Percentiles rank a stretch among this genome's conserved stretches.
Evolutionary conservation across 2,888 invertebrate genomes (phyloP).

Genomic region (Cheiracanthium punctorium): DNA sequence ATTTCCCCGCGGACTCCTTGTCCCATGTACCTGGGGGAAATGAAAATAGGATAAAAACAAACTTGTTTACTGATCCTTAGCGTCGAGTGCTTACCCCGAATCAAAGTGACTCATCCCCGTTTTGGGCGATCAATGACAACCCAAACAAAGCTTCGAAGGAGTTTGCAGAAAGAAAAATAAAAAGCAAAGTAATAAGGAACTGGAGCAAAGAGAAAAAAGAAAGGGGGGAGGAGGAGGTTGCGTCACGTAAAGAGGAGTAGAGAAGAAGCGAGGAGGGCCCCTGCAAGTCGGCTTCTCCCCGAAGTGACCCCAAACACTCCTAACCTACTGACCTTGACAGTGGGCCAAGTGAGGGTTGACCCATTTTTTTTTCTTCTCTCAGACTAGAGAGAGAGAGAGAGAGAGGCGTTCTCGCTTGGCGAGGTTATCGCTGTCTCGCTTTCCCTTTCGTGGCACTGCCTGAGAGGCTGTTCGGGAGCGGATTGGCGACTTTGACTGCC

Average conservation of each 20-base stretch:
- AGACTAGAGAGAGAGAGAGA: background rate
- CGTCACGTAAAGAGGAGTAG: constrained; percentile 39
- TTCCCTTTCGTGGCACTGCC: background rate
- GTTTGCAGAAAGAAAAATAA: too few relatives aligned
- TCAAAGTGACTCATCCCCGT: constrained; percentile 32
- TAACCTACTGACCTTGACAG: constrained; percentile 69
- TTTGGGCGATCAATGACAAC: constrained; percentile 26
- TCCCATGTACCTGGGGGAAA: too few relatives aligned
- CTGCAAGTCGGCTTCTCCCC: constrained; percentile 17
- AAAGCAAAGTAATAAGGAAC: constrained; percentile 29
- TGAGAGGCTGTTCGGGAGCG: background rate
- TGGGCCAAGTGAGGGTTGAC: constrained; percentile 68
- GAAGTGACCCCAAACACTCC: constrained; percentile 63
- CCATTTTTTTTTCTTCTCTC: constrained; percentile 46
- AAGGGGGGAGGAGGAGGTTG: too few relatives aligned
- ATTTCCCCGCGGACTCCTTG: too few relatives aligned
- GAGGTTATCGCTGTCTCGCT: constrained; percentile 18
- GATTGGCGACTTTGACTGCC: too few relatives aligned
- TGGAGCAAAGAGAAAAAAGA: constrained; percentile 39
- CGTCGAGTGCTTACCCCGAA: too few relatives aligned
- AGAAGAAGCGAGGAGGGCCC: constrained; percentile 12
- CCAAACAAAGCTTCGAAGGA: constrained; percentile 13
- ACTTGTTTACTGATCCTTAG: too few relatives aligned
- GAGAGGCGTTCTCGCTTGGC: constrained; percentile 32
- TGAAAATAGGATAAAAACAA: too few relatives aligned